Base-by-base conservation (phyloP, 2,797 vertebrate genomes). In the Diplodus sargus region DNA sequence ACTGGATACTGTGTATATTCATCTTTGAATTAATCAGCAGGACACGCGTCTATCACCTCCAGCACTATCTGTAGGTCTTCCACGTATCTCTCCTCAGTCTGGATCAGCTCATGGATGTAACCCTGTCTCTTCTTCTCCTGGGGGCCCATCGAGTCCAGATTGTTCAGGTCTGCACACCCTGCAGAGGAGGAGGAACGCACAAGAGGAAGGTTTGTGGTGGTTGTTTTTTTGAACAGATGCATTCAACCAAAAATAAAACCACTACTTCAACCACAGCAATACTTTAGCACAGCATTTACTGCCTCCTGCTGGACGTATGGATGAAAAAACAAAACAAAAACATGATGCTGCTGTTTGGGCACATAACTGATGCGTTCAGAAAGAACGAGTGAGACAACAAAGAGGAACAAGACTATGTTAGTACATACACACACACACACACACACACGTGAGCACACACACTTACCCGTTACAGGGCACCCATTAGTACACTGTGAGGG, bases 41-140 rank as follows among this genome's bases (percentile, higher is more conserved):
- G 43, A 65, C 39, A 10, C n/a, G 20, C 64, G 62, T 76, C 15
- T 9, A 3, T 80, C 90, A 99, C 98, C 96, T 99, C 97, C 48
- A 97, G 18, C 0, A 98, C 97, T 0, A 97, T 95, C 88, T 97
- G 96, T 54, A 99, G 94, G 75, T 99, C 98, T 0, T 97, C 96
- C 94, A 98, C 94, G 5, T 99, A 99, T 70, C 94, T 94, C 83
- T 99, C 97, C 79, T 99, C 98, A 0, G 98, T 97, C 91, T 97
- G 94, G 23, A 99, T 95, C 88, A 99, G 96, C 83, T 99, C 98
- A 0, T 99, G 97, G 72, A 99, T 97, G 90, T 98, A 99, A 73
- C 97, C 98, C 90, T 99, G 98, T 61, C 97, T 95, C 64, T 98
- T 99, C 91, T 97, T 96, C 92, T 99, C 98, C 84, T 94, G 95